Base-by-base conservation (phyloP, 2,888 invertebrate species). In the Eupithecia insigniata region DNA sequence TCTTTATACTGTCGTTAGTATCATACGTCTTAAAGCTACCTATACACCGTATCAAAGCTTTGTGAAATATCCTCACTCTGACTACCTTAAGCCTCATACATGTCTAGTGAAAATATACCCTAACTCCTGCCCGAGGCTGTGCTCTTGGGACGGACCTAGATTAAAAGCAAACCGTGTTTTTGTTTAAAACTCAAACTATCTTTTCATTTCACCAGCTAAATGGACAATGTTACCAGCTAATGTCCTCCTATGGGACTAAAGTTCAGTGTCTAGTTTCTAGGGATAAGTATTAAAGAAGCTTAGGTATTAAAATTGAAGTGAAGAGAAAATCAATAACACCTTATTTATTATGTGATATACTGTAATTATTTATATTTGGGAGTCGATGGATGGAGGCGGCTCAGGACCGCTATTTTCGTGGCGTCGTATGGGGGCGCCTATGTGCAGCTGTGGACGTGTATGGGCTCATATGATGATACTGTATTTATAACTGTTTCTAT, bases 81-180 rank as follows among this genome's bases (percentile, higher is more conserved):
- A 1, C 7, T 55, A 55, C 10, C 2, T 3, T 22, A 51, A 22
- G 22, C 55, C 55, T 12, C 55, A 55, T 4, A 51, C 8, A 51
- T 51, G 12, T n/a, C n/a, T 55, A 55, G 55, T 55, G 26, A 5
- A 55, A 26, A 12, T 22, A 22, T 12, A 26, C 51, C 51, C 22
- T 51, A 22, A 26, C 26, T 55, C 55, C 26, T 5, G 26, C 55
- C 55, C 22, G 5, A 55, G 26, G 26, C 55, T 55, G 12, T 55
- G 5, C 55, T 55, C 55, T 26, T 26, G 55, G 55, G 55, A 55
- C 55, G 26, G 12, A 55, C 55, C 55, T 55, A 55, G 55, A 55
- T 55, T 55, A 55, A 26, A 55, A 55, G 55, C 22, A 55, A 55
- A 55, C 55, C 55, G 0, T 55, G 55, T 55, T 55, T 51, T 55